A percentile compares a stretch with the other conserved stretches of the same genome.
Conservation (phyloP, 1,140 invertebrate genomes). For the Lepeophtheirus salmonis region DNA sequence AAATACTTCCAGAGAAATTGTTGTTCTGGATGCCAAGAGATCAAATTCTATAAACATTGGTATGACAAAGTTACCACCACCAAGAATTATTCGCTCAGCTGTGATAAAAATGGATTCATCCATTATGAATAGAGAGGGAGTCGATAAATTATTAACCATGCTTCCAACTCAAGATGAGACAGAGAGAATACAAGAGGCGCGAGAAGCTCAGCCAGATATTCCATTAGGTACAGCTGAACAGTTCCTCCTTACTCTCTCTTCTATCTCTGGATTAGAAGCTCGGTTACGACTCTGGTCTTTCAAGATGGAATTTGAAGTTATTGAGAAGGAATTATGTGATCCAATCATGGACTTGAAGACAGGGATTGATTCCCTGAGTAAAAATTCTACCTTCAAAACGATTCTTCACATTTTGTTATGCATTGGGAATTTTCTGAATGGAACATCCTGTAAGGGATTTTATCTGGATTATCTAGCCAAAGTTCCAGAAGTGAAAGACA, state of each 20-base stretch:
- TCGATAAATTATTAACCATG: slow-evolving; percentile 95
- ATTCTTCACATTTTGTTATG: slow-evolving; percentile 81
- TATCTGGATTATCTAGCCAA: slow-evolving; percentile 92
- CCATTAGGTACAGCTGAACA: slow-evolving; percentile 93
- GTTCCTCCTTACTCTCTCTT: slow-evolving; percentile 82
- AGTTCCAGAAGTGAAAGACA: slow-evolving; percentile 98
- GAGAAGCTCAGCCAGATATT: slow-evolving; percentile 75
- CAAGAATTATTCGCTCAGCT: slow-evolving; percentile 88
- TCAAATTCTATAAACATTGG: slow-evolving; percentile 99
- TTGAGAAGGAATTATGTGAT: slow-evolving; percentile 93
- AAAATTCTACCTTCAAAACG: slow-evolving; percentile 81
- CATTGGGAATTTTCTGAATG: slow-evolving; percentile 93
- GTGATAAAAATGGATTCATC: slow-evolving; percentile 98
- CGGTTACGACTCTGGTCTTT: slow-evolving; percentile 93
- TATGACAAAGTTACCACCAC: slow-evolving; percentile 94
- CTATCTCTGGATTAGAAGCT: slow-evolving; percentile 84
- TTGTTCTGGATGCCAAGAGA: slow-evolving; percentile 87
- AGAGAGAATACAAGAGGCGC: slow-evolving; percentile 84
- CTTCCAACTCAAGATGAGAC: slow-evolving; percentile 92
- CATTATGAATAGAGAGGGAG: slow-evolving; percentile 92
- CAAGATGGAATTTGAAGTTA: slow-evolving; percentile 90
- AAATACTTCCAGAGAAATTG: slow-evolving; percentile 84
- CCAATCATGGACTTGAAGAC: slow-evolving; percentile 94
- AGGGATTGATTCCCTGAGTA: slow-evolving; percentile 69
- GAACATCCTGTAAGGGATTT: slow-evolving; percentile 85